Percentiles rank a stretch among this genome's conserved stretches.
Evolutionary conservation across 2,888 invertebrate species (phyloP).

Genomic region (Thymelicus acteon): DNA sequence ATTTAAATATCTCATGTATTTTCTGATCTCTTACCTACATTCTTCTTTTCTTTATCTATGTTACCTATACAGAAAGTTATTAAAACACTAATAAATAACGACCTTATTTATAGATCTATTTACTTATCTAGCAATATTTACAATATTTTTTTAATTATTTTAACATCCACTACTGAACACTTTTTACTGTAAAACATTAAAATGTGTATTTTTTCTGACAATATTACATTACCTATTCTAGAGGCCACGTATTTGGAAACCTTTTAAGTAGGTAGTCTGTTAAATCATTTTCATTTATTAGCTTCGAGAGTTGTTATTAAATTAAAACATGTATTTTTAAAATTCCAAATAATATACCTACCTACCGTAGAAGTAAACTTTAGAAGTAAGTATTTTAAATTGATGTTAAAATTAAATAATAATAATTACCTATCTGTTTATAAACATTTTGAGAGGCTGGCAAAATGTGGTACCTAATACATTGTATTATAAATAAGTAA

Average conservation of each 20-base stretch:
- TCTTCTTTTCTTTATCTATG: not conserved
- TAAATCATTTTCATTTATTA: not conserved
- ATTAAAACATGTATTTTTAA: not conserved
- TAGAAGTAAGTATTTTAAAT: conserved; percentile 5
- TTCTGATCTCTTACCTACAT: conserved; percentile 3
- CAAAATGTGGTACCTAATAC: conserved; percentile 63
- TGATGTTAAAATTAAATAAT: conserved; percentile 8
- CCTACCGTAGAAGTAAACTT: not conserved
- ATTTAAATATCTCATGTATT: conserved; percentile 19
- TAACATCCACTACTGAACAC: not conserved
- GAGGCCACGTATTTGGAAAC: not conserved
- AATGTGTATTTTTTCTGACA: conserved; percentile 6
- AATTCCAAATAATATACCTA: not conserved
- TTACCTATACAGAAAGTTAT: not conserved
- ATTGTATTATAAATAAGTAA: conserved; percentile 53
- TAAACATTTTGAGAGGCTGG: conserved; percentile 77
- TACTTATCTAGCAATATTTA: not conserved
- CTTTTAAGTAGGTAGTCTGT: not conserved
- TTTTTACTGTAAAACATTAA: conserved; percentile 6
- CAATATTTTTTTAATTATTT: not conserved
- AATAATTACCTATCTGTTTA: conserved; percentile 30
- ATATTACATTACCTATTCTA: not conserved
- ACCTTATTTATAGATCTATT: not conserved
- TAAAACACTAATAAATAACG: not conserved
- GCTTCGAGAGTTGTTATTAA: not conserved